These are phyloP conservation scores for Dendrocincla tyrannina DNA, from an alignment of 2,797 vertebrate genomes.

Conservation along the genomic window DNA sequence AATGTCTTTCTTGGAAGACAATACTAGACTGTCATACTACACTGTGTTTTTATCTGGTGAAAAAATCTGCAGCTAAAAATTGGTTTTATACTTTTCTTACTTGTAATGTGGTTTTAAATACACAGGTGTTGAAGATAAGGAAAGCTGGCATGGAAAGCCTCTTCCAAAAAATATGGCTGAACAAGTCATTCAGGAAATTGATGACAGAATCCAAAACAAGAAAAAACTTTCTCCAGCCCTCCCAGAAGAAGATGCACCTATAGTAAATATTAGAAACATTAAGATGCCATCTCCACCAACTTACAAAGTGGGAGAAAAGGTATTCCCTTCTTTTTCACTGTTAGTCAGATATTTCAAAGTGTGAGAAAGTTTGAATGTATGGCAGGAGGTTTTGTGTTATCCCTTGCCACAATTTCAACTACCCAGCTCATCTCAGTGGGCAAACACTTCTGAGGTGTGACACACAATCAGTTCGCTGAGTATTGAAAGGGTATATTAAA, in stretches of 20 bases:
- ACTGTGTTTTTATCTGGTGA: background rate
- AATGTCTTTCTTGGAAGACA: background rate
- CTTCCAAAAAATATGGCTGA: constrained; percentile 94
- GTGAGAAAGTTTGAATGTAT: background rate
- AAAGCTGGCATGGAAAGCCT: constrained; percentile 92
- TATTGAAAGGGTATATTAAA: background rate
- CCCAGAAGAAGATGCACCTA: constrained; percentile 87
- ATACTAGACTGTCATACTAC: background rate
- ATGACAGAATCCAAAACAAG: constrained; percentile 86
- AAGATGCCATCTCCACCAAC: constrained; percentile 89
- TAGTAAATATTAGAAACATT: constrained; percentile 86
- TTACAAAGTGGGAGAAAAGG: constrained; percentile 95
- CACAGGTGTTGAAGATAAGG: constrained; percentile 91
- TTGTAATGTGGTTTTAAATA: background rate
- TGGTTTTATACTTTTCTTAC: background rate
- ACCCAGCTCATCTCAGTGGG: background rate
- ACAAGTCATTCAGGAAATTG: constrained; percentile 87
- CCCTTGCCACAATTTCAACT: background rate
- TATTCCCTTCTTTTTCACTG: constrained; percentile 40
- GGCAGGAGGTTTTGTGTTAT: background rate
- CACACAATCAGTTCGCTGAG: background rate
- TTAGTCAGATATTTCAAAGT: background rate
- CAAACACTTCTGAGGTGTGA: background rate
- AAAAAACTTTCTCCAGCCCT: constrained; percentile 87
- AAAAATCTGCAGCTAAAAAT: background rate